Conservation (phyloP, 2,113 vertebrate genomes). For the Narcine bancroftii region DNA sequence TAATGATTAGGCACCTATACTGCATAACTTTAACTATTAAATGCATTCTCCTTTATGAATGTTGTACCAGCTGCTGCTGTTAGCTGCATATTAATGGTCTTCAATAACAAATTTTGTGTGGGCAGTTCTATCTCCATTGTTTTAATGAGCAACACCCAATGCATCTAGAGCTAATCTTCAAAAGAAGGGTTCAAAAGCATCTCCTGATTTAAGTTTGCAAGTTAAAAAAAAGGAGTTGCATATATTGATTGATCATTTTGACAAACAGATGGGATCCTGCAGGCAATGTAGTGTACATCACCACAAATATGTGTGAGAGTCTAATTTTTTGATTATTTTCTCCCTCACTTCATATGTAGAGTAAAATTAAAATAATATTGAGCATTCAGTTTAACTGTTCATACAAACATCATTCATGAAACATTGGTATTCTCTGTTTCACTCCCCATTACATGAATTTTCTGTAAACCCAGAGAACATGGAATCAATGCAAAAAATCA, state of each 20-base stretch:
- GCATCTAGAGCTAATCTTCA: not conserved
- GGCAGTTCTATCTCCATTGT: no score
- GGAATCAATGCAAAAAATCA: no score
- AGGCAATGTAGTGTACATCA: not conserved
- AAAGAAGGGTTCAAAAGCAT: not conserved
- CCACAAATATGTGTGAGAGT: not conserved
- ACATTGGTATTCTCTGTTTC: no score
- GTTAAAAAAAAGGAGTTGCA: not conserved
- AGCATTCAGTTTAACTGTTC: not conserved
- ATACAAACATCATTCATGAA: not conserved
- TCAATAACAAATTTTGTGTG: no score
- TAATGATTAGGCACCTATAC: no score
- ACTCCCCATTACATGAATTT: no score
- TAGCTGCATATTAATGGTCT: no score
- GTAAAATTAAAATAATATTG: not conserved
- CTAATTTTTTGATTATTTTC: conserved; percentile 3
- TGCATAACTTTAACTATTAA: no score
- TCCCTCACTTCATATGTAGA: not conserved
- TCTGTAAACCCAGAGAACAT: no score
- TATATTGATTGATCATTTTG: not conserved
- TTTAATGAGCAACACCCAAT: not conserved
- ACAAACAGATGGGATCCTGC: not conserved
- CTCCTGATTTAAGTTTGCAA: not conserved
- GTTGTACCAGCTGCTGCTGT: no score
- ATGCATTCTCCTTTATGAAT: no score